Evolutionary conservation across 1,140 invertebrate species (phyloP), one percentile per base, ranked within the genome.

Genomic region (Scaptomyza hsui): DNA sequence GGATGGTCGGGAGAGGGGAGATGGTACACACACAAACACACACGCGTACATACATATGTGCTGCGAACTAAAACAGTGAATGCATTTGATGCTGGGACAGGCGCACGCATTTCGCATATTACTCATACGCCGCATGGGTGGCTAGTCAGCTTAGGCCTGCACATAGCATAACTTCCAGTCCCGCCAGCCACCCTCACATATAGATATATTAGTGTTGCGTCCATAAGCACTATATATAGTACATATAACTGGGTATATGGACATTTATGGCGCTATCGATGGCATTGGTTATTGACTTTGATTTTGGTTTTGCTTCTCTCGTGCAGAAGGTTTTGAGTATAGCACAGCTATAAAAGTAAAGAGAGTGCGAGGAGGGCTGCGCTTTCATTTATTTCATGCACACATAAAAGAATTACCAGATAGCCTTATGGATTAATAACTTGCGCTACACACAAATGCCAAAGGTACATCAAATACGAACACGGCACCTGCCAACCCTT

Each of bases 221-320:
- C 26, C 18, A 45, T 19, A 55, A 56, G 21, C n/a, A n/a, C n/a
- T 13, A 42, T 32, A 67, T n/a, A n/a, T n/a, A n/a, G n/a, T n/a
- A n/a, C 32, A 47, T 4, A 19, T 21, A 59, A 41, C 51, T 47
- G n/a, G 6, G 45, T 65, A 77, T 48, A 75, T 60, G 56, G 16
- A 71, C 61, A 65, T 77, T 81, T 86, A 80, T 86, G 62, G 71
- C 71, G 51, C 80, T 88, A 82, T 86, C 78, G 78, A 75, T 86
- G 82, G 82, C 82, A 88, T 88, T 88, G 82, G 78, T 74, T 89
- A 88, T 88, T 88, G 82, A 88, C 82, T 88, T 88, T 86, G 75
- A 69, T 67, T 68, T 69, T 78, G 62, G 64, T 48, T 57, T 65
- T 77, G 49, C 35, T 48, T 48, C 67, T 45, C 70, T 65, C 44